These are phyloP conservation scores for Drosophila bunnanda DNA, from an alignment of 2,888 invertebrate genomes.

Conservation along the genomic window DNA sequence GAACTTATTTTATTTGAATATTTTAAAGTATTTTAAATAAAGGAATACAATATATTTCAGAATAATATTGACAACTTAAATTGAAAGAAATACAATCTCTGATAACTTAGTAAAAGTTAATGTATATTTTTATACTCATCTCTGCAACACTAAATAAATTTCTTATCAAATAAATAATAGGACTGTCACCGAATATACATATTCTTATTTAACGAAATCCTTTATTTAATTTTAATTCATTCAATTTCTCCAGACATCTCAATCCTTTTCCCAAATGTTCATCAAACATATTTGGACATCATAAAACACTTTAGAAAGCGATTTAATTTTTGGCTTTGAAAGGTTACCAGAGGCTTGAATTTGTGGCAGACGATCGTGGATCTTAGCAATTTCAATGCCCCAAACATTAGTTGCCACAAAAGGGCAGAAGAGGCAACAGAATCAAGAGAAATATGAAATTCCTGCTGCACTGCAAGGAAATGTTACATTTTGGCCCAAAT, in stretches of 20 bases:
- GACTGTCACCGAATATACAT: too few species aligned
- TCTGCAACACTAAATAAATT: too few species aligned
- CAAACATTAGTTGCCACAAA: slow-evolving; percentile 49
- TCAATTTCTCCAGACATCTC: not conserved
- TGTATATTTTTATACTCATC: too few species aligned
- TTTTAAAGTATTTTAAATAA: too few species aligned
- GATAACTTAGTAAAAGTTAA: too few species aligned
- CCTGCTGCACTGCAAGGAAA: slow-evolving; percentile 27
- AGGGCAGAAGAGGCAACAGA: slow-evolving; percentile 50
- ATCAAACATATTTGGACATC: slow-evolving; percentile 14
- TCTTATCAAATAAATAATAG: too few species aligned
- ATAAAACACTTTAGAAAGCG: slow-evolving; percentile 22
- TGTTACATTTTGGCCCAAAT: too few species aligned
- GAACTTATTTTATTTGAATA: too few species aligned
- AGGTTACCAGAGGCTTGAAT: not conserved
- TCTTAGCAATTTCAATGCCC: slow-evolving; percentile 18
- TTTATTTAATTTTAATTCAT: not conserved
- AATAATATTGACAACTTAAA: too few species aligned
- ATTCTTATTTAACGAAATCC: too few species aligned
- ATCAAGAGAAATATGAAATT: slow-evolving; percentile 64
- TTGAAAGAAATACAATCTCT: too few species aligned
- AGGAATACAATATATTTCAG: too few species aligned
- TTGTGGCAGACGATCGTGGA: not conserved
- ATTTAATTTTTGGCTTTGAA: slow-evolving; percentile 13
- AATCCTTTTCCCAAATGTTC: not conserved